These are phyloP conservation scores for Mythimna lalbum DNA, from an alignment of 2,888 invertebrate species.

Conservation along the genomic window DNA sequence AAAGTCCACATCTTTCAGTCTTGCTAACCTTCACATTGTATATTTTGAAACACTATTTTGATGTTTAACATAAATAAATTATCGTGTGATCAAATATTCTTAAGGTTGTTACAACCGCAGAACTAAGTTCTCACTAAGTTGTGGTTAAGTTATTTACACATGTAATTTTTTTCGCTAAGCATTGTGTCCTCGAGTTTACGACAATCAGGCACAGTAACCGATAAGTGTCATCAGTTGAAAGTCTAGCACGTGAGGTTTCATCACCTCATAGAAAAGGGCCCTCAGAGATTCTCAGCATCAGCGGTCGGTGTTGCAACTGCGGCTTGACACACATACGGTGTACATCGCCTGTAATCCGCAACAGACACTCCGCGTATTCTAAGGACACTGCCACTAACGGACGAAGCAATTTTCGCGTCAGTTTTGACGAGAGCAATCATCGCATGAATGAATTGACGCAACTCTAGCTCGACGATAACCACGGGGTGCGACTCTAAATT, in stretches of 20 bases:
- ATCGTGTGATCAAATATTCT: conserved; percentile 30
- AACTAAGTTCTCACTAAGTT: conserved; percentile 29
- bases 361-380: conserved; percentile 70
- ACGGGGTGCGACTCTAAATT: conserved; percentile 58
- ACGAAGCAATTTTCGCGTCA: conserved; percentile 72
- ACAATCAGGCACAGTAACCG: conserved; percentile 28
- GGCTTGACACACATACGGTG: conserved; percentile 86
- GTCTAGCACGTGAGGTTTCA: conserved; percentile 60
- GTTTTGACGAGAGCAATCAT: conserved; percentile 67
- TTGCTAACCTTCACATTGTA: conserved; percentile 73
- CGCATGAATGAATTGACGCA: conserved; percentile 67
- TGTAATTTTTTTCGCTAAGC: conserved; percentile 12
- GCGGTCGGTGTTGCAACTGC: conserved; percentile 76
- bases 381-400: conserved; percentile 65
- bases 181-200: conserved; percentile 37
- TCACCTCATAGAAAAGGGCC: conserved; percentile 82
- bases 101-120: conserved; percentile 27
- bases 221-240: conserved; percentile 57
- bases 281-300: conserved; percentile 78
- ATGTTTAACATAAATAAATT: conserved; percentile 62
- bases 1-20: conserved; percentile 79
- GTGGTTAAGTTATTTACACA: conserved; percentile 44
- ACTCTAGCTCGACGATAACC: conserved; percentile 60
- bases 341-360: conserved; percentile 73
- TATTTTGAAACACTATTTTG: conserved; percentile 74